Evolutionary conservation across 2,113 vertebrate genomes (phyloP).

Genomic region (Coreoperca whiteheadi): DNA sequence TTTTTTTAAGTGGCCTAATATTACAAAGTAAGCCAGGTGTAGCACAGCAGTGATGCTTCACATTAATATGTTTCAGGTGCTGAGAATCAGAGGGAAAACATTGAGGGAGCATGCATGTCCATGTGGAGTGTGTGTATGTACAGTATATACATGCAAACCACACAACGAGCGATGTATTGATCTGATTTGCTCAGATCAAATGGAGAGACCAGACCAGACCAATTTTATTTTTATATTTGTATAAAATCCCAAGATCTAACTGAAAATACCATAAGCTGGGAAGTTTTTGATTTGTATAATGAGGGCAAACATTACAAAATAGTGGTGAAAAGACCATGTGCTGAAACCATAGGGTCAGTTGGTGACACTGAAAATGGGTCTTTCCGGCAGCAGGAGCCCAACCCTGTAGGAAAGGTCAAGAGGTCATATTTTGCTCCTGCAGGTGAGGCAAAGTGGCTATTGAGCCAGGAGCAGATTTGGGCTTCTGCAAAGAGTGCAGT

Average conservation of each 20-base stretch:
- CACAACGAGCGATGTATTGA: not conserved
- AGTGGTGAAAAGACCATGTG: not conserved
- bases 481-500: constrained; percentile 33
- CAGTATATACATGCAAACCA: constrained; percentile 21
- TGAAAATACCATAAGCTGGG: constrained; percentile 1
- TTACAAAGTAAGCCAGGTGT: constrained; percentile 68
- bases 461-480: constrained; percentile 24
- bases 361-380: constrained; percentile 35
- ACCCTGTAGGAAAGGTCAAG: constrained; percentile 39
- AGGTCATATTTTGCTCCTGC: constrained; percentile 42
- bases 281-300: constrained; percentile 11
- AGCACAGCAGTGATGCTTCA: constrained; percentile 61
- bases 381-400: constrained; percentile 18
- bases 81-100: not conserved
- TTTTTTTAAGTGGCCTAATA: constrained; percentile 66
- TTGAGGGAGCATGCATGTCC: constrained; percentile 9
- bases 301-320: constrained; percentile 7
- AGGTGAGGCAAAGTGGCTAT: constrained; percentile 41
- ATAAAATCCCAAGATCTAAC: constrained; percentile 9
- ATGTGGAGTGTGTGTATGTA: constrained; percentile 23
- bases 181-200: constrained; percentile 4
- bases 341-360: constrained; percentile 29
- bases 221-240: constrained; percentile 32
- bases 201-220: constrained; percentile 3
- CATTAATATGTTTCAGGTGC: constrained; percentile 27